Percentiles rank a stretch among this genome's conserved stretches.
These are phyloP conservation scores for Rhadinocentrus ornatus DNA, from an alignment of 2,797 vertebrate genomes.

Conservation along the genomic window DNA sequence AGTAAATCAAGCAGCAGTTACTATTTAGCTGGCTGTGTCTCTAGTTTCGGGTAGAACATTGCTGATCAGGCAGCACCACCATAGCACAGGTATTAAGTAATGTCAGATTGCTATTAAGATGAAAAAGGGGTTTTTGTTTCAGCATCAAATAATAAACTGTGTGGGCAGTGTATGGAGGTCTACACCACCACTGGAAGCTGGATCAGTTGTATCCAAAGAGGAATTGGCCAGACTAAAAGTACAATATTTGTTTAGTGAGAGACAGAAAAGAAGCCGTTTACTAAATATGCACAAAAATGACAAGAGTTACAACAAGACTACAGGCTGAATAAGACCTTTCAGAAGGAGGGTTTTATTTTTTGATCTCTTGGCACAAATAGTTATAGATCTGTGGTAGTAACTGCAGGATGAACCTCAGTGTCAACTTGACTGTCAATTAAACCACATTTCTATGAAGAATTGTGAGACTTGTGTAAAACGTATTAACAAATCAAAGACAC, in stretches of 20 bases:
- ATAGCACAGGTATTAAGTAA: not conserved
- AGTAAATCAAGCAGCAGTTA: not conserved
- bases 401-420: too few relatives aligned
- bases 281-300: not conserved
- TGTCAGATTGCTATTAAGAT: not conserved
- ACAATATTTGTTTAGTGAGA: not conserved
- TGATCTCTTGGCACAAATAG: too few relatives aligned
- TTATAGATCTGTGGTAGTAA: too few relatives aligned
- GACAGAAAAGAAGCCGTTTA: not conserved
- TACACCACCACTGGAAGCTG: not conserved
- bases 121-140: not conserved
- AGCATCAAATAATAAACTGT: not conserved
- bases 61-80: conserved; percentile 1
- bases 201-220: not conserved
- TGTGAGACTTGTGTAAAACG: too few relatives aligned
- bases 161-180: too few relatives aligned
- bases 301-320: not conserved
- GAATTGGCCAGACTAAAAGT: not conserved
- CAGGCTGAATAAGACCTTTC: too few relatives aligned
- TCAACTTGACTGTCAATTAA: too few relatives aligned
- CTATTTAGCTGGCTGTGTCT: not conserved
- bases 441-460: too few relatives aligned
- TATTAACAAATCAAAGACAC: too few relatives aligned
- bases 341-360: too few relatives aligned
- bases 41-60: not conserved